phyloP scores from a whole-genome alignment of 2,888 invertebrate genomes.

The Ametastegia equiseti region DNA sequence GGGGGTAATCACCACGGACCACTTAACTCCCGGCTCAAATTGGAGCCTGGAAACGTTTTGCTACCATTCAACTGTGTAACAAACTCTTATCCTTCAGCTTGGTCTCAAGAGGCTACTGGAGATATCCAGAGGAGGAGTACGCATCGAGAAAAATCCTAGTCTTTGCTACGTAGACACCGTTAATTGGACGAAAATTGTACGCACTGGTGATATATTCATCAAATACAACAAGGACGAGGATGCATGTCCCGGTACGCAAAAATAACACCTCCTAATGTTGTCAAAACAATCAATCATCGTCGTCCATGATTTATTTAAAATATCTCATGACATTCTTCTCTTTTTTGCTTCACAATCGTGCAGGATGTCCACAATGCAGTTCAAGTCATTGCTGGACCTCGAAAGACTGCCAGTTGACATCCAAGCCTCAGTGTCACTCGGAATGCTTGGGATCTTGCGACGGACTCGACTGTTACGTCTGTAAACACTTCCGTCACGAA shows the following conservation, averaged over 20 bases:
- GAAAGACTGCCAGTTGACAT: slow-evolving; percentile 77
- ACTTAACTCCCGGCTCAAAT: neutral
- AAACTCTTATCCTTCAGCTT: slow-evolving; percentile 78
- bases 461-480: slow-evolving; percentile 82
- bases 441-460: slow-evolving; percentile 90
- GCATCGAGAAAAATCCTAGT: slow-evolving; percentile 85
- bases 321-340: neutral
- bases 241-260: slow-evolving; percentile 18
- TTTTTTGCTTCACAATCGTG: slow-evolving; percentile 32
- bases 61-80: slow-evolving; percentile 18
- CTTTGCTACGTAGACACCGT: slow-evolving; percentile 88
- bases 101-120: slow-evolving; percentile 85
- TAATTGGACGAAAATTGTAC: slow-evolving; percentile 81
- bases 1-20: too few species aligned
- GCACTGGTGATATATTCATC: slow-evolving; percentile 75
- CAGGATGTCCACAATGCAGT: slow-evolving; percentile 83
- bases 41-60: neutral
- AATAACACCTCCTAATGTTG: neutral
- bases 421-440: slow-evolving; percentile 81
- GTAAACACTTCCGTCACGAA: slow-evolving; percentile 79
- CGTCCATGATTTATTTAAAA: neutral
- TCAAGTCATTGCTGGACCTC: slow-evolving; percentile 76
- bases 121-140: slow-evolving; percentile 89
- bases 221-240: slow-evolving; percentile 66
- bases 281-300: neutral